A percentile compares a stretch with the other conserved stretches of the same genome.
phyloP scores from a whole-genome alignment of 2,797 vertebrate genomes.

The Sebastes dallii region DNA sequence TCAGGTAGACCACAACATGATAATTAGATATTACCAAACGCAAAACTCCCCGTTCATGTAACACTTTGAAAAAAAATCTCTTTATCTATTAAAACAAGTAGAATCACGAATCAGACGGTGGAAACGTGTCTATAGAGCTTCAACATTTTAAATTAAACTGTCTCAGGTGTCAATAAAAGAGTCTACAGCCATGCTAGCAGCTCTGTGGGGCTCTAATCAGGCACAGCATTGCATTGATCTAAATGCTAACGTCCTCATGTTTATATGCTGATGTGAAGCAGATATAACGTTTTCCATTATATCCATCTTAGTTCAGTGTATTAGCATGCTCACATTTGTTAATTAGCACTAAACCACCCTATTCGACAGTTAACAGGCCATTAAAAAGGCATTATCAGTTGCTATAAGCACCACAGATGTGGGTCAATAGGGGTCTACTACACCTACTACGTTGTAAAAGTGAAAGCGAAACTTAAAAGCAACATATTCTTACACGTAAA shows the following conservation, averaged over 20 bases:
- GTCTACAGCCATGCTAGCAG: not conserved
- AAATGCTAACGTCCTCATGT: not conserved
- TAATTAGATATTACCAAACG: constrained; percentile 22
- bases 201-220: not conserved
- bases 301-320: not conserved
- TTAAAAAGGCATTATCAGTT: too few species aligned
- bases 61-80: too few species aligned
- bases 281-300: not conserved
- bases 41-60: not conserved
- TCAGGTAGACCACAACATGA: constrained; percentile 19
- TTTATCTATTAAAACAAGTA: too few species aligned
- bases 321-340: not conserved
- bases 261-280: too few species aligned
- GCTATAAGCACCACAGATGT: too few species aligned
- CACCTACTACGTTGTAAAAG: too few species aligned
- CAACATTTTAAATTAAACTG: not conserved
- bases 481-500: too few species aligned
- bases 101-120: not conserved
- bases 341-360: too few species aligned
- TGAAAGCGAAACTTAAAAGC: too few species aligned
- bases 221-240: not conserved
- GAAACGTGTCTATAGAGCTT: not conserved
- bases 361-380: too few species aligned
- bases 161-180: not conserved
- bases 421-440: too few species aligned